Conservation (phyloP, 2,797 vertebrate genomes). For the Paguma larvata region DNA sequence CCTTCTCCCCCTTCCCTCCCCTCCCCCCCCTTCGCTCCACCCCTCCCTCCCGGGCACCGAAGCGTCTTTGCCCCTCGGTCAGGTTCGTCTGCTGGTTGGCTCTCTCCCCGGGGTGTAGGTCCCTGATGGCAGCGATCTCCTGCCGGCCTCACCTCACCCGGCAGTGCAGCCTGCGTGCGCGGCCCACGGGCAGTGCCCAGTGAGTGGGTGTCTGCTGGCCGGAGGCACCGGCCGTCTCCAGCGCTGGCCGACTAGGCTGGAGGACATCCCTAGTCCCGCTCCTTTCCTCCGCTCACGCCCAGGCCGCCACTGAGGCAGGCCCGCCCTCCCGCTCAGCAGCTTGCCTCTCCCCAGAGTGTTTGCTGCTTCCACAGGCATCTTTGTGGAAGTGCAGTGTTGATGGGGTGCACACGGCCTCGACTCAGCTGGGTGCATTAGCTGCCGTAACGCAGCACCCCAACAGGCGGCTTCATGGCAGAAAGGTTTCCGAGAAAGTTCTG, state of each 20-base stretch:
- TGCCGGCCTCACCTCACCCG: too few species aligned
- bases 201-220: fast-evolving
- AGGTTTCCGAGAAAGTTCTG: fast-evolving
- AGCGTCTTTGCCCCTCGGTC: fast-evolving
- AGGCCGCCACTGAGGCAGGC: fast-evolving
- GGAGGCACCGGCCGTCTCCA: background rate
- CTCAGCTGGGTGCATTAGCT: fast-evolving
- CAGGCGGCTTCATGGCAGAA: background rate
- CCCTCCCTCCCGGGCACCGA: background rate
- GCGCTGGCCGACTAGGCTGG: too few species aligned
- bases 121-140: fast-evolving
- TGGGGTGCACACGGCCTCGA: fast-evolving
- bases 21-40: fast-evolving
- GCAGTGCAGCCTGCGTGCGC: fast-evolving
- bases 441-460: background rate
- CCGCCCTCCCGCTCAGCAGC: fast-evolving
- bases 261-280: background rate
- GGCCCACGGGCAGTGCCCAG: background rate
- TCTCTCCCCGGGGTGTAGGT: background rate
- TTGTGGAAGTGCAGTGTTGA: fast-evolving
- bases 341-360: background rate
- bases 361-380: fast-evolving
- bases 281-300: background rate
- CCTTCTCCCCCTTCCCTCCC: too few species aligned
- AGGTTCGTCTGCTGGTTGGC: background rate